phyloP scores from a whole-genome alignment of 2,113 vertebrate genomes.

The Glaucidium brasilianum region DNA sequence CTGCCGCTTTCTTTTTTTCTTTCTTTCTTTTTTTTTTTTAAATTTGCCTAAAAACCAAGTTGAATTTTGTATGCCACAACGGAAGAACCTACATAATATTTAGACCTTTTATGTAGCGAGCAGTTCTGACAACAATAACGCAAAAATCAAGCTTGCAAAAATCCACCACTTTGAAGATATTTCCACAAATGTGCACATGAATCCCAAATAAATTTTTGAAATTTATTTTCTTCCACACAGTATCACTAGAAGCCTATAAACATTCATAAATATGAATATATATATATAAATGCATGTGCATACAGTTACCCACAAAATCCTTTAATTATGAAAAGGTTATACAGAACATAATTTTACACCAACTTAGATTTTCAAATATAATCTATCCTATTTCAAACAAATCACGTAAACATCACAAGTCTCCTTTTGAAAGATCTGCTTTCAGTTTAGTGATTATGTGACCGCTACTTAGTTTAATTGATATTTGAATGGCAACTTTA shows the following conservation, averaged over 20 bases:
- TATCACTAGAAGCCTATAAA: not conserved
- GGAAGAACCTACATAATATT: not conserved
- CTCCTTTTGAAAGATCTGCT: not conserved
- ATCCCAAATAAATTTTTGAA: not conserved
- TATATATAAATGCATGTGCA: not conserved
- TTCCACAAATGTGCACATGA: not conserved
- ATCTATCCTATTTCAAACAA: not conserved
- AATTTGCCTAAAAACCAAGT: slow-evolving; percentile 29
- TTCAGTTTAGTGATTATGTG: not conserved
- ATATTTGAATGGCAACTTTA: not conserved
- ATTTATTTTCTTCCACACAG: not conserved
- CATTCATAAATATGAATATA: not conserved
- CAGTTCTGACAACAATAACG: not conserved
- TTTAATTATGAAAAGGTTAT: not conserved
- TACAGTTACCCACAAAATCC: not conserved
- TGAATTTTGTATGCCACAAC: not conserved
- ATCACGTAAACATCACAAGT: not conserved
- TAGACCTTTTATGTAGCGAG: not conserved
- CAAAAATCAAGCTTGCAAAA: slow-evolving; percentile 5
- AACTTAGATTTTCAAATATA: not conserved
- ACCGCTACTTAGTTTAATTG: not conserved
- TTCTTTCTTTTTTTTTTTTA: not conserved
- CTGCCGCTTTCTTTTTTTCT: slow-evolving; percentile 33
- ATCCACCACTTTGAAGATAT: not conserved
- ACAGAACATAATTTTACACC: not conserved